These are phyloP conservation scores for Neostethus bicornis DNA, from an alignment of 2,797 vertebrate species.

Conservation along the genomic window DNA sequence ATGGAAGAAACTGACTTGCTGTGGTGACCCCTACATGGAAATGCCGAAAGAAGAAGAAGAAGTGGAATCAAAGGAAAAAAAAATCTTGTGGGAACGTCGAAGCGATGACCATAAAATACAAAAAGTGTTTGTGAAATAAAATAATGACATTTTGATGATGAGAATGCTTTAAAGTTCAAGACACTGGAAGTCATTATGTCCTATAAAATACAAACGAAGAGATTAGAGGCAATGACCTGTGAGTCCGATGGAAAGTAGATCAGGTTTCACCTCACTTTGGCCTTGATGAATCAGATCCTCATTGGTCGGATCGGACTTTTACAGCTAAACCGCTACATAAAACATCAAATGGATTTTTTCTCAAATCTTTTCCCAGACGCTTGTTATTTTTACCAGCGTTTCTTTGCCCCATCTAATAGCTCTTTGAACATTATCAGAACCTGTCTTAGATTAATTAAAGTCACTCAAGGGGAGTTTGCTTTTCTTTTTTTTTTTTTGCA, in stretches of 20 bases:
- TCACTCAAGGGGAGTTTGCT: slow-evolving; percentile 45
- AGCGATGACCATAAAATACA: too few relatives aligned
- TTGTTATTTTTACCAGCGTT: slow-evolving; percentile 16
- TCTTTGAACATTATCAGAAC: slow-evolving; percentile 72
- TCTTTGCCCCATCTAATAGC: slow-evolving; percentile 33
- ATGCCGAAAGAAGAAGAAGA: too few relatives aligned
- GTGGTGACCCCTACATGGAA: too few relatives aligned
- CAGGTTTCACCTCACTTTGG: slow-evolving; percentile 29
- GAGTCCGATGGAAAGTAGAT: slow-evolving; percentile 30
- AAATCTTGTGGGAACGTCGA: too few relatives aligned
- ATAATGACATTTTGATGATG: slow-evolving; percentile 43
- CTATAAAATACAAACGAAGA: slow-evolving; percentile 66
- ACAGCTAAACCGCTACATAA: slow-evolving; percentile 1
- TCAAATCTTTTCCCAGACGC: slow-evolving; percentile 24
- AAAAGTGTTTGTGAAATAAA: too few relatives aligned
- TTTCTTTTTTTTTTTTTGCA: too few relatives aligned
- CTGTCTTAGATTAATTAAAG: slow-evolving; percentile 67
- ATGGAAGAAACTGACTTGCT: too few relatives aligned
- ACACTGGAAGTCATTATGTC: slow-evolving; percentile 9
- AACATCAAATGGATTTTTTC: slow-evolving; percentile 4
- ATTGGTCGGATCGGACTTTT: neutral
- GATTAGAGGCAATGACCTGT: slow-evolving; percentile 55
- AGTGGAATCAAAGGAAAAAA: too few relatives aligned
- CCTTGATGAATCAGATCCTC: slow-evolving; percentile 3
- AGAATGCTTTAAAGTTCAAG: slow-evolving; percentile 10